A percentile compares a stretch with the other conserved stretches of the same genome.
phyloP scores from a whole-genome alignment of 2,888 invertebrate genomes.

The Phalangium opilio region DNA sequence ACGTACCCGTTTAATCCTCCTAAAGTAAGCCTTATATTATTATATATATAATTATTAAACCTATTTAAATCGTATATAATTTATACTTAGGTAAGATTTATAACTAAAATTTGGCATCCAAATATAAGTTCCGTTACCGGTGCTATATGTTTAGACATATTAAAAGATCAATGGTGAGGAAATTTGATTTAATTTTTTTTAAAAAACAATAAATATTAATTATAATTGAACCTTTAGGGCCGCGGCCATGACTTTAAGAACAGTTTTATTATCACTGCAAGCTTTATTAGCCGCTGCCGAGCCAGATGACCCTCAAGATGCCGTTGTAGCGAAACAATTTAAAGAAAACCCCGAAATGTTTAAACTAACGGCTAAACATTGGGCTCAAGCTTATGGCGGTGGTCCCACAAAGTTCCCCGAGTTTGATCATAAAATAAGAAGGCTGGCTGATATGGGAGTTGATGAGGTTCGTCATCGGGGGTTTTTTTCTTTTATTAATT shows the following conservation, averaged over 20 bases:
- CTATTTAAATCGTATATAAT: conserved; percentile 2
- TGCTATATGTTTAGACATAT: conserved; percentile 94
- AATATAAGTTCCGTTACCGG: conserved; percentile 95
- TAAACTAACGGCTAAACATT: conserved; percentile 78
- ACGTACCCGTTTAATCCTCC: conserved; percentile 99
- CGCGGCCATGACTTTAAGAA: conserved; percentile 92
- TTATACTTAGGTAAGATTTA: conserved; percentile 67
- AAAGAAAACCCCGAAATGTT: conserved; percentile 77
- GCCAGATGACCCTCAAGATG: conserved; percentile 79
- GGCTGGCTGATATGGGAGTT: conserved; percentile 85
- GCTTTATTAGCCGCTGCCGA: conserved; percentile 82
- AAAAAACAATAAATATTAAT: not conserved
- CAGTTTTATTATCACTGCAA: conserved; percentile 87
- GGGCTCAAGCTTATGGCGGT: conserved; percentile 88
- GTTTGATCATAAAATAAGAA: conserved; percentile 70
- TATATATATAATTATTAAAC: conserved; percentile 14
- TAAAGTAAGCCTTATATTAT: conserved; percentile 48
- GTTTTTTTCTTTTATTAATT: conserved; percentile 1
- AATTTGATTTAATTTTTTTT: conserved; percentile 1
- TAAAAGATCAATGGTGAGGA: conserved; percentile 73
- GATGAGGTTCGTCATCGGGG: conserved; percentile 52
- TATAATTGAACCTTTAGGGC: conserved; percentile 43
- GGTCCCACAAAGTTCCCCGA: conserved; percentile 47
- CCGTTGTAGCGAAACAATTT: conserved; percentile 93
- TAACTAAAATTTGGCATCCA: conserved; percentile 98